These are phyloP conservation scores for Hozukius guyotensis DNA, from an alignment of 2,797 vertebrate species.

Conservation along the genomic window DNA sequence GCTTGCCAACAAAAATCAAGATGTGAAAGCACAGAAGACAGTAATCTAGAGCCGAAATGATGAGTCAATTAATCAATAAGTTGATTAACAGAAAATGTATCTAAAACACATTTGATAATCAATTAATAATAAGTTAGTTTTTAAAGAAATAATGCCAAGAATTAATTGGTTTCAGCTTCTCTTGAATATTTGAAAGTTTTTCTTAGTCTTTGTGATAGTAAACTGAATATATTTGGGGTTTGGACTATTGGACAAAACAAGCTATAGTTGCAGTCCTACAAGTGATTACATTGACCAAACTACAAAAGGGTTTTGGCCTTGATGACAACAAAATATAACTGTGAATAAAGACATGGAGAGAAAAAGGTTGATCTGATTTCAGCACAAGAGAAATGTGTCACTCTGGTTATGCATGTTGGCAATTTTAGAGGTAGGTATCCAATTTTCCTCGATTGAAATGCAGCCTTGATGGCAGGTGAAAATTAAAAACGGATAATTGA, in stretches of 20 bases:
- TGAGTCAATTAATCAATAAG: not conserved
- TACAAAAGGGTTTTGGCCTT: not conserved
- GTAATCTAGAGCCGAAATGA: not conserved
- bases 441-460: not conserved
- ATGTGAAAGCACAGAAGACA: not conserved
- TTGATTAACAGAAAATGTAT: fast-evolving
- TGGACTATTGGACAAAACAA: fast-evolving
- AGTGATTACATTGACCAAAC: not conserved
- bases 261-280: not conserved
- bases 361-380: not conserved
- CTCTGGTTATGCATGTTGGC: not conserved
- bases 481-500: not conserved
- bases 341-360: not conserved
- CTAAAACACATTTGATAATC: not conserved
- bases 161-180: not conserved
- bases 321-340: not conserved
- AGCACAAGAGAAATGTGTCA: fast-evolving
- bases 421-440: not conserved
- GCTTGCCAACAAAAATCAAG: not conserved
- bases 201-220: not conserved
- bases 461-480: not conserved
- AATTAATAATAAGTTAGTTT: not conserved
- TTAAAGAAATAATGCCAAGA: not conserved
- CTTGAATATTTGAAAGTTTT: not conserved
- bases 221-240: not conserved